Evolutionary conservation across 2,888 invertebrate genomes (phyloP).

Genomic region (Horisme vitalbata): DNA sequence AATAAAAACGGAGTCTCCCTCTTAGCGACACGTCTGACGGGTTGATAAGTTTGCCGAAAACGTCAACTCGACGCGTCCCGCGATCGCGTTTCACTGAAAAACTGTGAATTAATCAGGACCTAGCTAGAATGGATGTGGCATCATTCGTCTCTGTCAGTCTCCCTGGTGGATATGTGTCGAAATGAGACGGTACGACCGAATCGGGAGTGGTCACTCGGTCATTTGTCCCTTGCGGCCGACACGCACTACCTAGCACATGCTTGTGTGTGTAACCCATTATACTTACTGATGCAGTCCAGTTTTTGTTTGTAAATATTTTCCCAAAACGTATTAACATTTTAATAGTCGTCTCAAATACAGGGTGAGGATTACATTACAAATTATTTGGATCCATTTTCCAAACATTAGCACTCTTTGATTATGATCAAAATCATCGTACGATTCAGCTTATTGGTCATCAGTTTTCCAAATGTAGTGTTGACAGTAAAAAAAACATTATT

Average conservation of each 20-base stretch:
- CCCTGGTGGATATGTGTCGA: constrained; percentile 47
- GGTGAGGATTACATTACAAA: background rate
- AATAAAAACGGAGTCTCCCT: constrained; percentile 38
- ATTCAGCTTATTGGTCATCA: too few relatives aligned
- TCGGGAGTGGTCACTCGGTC: constrained; percentile 72
- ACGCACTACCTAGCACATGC: constrained; percentile 57
- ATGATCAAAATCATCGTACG: too few relatives aligned
- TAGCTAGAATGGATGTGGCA: constrained; percentile 63
- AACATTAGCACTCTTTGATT: too few relatives aligned
- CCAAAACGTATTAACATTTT: constrained; percentile 17
- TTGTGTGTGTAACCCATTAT: constrained; percentile 47
- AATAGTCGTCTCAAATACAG: constrained; percentile 11
- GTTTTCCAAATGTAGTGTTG: too few relatives aligned
- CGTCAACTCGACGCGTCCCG: constrained; percentile 59
- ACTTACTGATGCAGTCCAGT: constrained; percentile 40
- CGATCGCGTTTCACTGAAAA: constrained; percentile 73
- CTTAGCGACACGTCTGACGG: constrained; percentile 49
- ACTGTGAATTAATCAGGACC: constrained; percentile 75
- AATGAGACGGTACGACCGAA: constrained; percentile 59
- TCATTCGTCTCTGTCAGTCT: constrained; percentile 69
- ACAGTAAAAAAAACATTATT: too few relatives aligned
- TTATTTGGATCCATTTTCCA: too few relatives aligned
- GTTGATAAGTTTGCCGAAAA: constrained; percentile 67
- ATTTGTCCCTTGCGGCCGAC: constrained; percentile 68
- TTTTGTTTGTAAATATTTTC: constrained; percentile 28